These are phyloP conservation scores for Trichechus manatus DNA, from an alignment of 2,113 vertebrate genomes.

Conservation along the genomic window DNA sequence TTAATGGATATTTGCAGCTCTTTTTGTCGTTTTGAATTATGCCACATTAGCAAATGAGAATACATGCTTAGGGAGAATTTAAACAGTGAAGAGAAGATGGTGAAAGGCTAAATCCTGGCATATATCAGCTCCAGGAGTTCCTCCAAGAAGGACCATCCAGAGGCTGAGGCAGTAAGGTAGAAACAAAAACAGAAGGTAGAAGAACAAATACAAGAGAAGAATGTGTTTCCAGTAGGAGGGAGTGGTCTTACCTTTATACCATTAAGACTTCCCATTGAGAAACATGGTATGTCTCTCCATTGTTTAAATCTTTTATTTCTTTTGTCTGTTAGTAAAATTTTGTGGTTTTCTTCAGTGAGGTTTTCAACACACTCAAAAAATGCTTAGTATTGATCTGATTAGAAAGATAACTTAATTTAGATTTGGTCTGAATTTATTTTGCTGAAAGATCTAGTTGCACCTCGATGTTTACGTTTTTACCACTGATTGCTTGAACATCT, in stretches of 20 bases:
- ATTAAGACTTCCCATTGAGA: constrained; percentile 20
- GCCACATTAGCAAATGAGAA: no score
- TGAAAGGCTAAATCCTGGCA: not conserved
- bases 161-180: not conserved
- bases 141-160: no score
- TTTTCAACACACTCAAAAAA: not conserved
- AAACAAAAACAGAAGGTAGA: not conserved
- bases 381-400: not conserved
- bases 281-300: not conserved
- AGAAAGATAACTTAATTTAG: constrained; percentile 32
- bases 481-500: not conserved
- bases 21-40: no score
- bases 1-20: no score
- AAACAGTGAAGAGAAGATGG: not conserved
- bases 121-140: no score
- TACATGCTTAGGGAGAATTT: not conserved
- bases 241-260: not conserved
- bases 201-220: not conserved
- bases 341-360: constrained; percentile 4
- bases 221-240: not conserved
- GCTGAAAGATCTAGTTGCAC: not conserved
- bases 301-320: not conserved
- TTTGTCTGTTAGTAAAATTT: not conserved
- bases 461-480: constrained; percentile 6
- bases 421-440: constrained; percentile 11